Conservation (phyloP, 1,140 invertebrate species). For the Brachionus rubens region DNA sequence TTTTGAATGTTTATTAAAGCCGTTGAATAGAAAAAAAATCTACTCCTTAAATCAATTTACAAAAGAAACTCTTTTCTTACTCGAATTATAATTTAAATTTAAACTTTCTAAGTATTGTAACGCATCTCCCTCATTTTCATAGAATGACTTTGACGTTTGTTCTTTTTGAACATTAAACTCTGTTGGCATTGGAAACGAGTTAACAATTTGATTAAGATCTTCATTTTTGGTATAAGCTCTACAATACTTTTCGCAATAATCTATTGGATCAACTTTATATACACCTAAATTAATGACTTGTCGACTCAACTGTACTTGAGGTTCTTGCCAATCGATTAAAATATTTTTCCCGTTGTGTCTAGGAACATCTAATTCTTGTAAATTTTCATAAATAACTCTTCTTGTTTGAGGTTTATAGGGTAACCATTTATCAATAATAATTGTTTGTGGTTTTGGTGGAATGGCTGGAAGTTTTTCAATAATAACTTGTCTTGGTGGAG, state of each 20-base stretch:
- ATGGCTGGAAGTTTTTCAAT: slow-evolving; percentile 14
- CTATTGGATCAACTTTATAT: background rate
- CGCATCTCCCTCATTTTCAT: too few relatives aligned
- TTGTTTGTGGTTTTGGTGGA: slow-evolving; percentile 14
- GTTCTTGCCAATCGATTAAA: background rate
- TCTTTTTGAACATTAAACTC: too few relatives aligned
- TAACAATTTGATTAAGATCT: background rate
- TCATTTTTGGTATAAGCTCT: background rate
- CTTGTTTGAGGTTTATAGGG: slow-evolving; percentile 28
- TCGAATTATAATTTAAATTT: too few relatives aligned
- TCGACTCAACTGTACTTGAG: background rate
- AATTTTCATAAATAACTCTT: slow-evolving; percentile 16
- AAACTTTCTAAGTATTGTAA: too few relatives aligned
- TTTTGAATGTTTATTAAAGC: too few relatives aligned
- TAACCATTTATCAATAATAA: slow-evolving; percentile 47
- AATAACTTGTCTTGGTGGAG: slow-evolving; percentile 40
- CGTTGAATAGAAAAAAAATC: too few relatives aligned
- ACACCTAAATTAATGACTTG: slow-evolving; percentile 9
- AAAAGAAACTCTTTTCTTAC: too few relatives aligned
- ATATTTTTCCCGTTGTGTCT: background rate
- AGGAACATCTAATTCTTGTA: background rate
- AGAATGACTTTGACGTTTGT: too few relatives aligned
- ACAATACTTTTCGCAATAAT: background rate
- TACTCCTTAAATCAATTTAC: too few relatives aligned
- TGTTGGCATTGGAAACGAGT: background rate